These are phyloP conservation scores for Liposcelis brunnea DNA, from an alignment of 2,888 invertebrate genomes.

Conservation along the genomic window DNA sequence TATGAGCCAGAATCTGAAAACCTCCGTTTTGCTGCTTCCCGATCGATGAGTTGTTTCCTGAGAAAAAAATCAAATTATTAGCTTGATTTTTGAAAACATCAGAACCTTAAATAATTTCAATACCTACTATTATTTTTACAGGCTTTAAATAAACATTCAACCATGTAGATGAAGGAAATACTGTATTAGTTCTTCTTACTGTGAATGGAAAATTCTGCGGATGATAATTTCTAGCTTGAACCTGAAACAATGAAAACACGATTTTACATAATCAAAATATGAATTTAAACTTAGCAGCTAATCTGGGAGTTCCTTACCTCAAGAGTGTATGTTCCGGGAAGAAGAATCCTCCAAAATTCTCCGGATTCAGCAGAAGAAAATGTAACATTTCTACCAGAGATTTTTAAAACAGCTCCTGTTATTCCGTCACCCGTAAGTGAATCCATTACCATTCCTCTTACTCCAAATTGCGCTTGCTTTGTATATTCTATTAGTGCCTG, in stretches of 20 bases:
- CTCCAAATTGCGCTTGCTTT: conserved; percentile 2
- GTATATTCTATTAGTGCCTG: neutral
- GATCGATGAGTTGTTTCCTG: no score
- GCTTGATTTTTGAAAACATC: no score
- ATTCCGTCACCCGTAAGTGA: neutral
- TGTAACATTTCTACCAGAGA: conserved; percentile 66
- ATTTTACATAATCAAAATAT: neutral
- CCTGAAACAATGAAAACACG: neutral
- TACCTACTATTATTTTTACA: neutral
- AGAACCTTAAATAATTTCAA: no score
- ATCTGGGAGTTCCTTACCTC: conserved; percentile 40
- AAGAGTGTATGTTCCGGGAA: conserved; percentile 72
- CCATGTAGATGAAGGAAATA: neutral
- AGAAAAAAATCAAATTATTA: no score
- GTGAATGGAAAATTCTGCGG: neutral
- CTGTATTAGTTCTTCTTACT: neutral
- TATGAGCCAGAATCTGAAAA: no score
- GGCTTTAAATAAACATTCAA: neutral
- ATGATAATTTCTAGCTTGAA: neutral
- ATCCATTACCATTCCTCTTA: conserved; percentile 1
- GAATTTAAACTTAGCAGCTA: neutral
- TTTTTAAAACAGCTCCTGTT: conserved; percentile 23
- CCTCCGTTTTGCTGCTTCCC: no score
- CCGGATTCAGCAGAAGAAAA: conserved; percentile 78
- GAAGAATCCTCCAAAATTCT: conserved; percentile 85